phyloP scores from a whole-genome alignment of 2,113 vertebrate species.

The Pelecanus crispus region DNA sequence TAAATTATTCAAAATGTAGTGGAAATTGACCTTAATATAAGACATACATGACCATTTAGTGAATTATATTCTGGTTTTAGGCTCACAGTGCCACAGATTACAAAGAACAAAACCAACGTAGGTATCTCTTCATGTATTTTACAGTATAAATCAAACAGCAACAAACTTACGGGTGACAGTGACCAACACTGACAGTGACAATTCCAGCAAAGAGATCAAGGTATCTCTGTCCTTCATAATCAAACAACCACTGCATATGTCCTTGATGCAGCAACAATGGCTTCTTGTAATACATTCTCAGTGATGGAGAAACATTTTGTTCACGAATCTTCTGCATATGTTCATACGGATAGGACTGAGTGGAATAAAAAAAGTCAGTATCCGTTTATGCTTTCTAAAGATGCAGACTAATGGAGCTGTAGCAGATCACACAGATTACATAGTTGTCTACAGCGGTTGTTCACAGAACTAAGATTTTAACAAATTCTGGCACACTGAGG shows the following conservation, averaged over 20 bases:
- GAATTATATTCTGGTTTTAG: background rate
- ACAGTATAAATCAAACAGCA: background rate
- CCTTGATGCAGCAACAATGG: conserved; percentile 89
- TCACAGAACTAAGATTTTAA: background rate
- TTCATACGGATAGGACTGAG: conserved; percentile 68
- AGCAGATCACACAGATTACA: background rate
- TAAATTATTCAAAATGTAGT: background rate
- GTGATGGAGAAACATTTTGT: conserved; percentile 69
- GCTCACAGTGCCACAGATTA: background rate
- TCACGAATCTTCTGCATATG: conserved; percentile 76
- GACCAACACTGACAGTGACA: conserved; percentile 89
- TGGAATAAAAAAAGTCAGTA: background rate
- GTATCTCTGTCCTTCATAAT: conserved; percentile 85
- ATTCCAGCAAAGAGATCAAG: conserved; percentile 93
- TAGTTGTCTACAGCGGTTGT: background rate
- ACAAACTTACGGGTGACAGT: conserved; percentile 92
- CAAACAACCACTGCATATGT: conserved; percentile 94
- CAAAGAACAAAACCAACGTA: background rate
- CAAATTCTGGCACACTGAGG: background rate
- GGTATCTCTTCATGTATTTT: background rate
- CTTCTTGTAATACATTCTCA: conserved; percentile 75
- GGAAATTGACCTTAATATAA: background rate
- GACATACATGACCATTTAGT: background rate
- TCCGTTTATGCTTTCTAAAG: background rate
- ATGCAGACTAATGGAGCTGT: background rate